Conservation (phyloP, 2,888 invertebrate genomes). For the Corbicula japonica region DNA sequence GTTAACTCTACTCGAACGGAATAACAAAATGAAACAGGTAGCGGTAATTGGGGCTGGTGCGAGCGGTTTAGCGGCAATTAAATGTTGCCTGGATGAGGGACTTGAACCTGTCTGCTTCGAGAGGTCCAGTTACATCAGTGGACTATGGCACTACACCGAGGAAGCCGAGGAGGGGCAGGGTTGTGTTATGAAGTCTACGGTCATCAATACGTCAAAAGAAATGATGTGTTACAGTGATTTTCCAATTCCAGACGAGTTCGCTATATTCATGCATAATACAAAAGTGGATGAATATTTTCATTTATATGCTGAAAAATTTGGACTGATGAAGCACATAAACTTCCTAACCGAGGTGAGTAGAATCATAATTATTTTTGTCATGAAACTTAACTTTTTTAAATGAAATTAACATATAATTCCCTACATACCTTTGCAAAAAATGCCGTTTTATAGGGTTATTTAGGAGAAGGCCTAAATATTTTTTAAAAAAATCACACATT, state of each 20-base stretch:
- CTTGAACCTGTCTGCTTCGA: constrained; percentile 11
- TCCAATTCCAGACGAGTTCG: constrained; percentile 83
- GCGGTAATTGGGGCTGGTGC: too few species aligned
- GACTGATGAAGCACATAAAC: constrained; percentile 61
- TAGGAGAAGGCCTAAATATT: too few species aligned
- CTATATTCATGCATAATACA: constrained; percentile 85
- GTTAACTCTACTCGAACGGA: too few species aligned
- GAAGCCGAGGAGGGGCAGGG: constrained; percentile 50
- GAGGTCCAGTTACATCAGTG: not conserved
- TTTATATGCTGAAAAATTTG: constrained; percentile 81
- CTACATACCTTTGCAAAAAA: too few species aligned
- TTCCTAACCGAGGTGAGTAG: constrained; percentile 54
- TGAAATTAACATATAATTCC: too few species aligned
- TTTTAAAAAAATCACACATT: too few species aligned
- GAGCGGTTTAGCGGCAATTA: too few species aligned
- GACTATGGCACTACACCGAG: too few species aligned
- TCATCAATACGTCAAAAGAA: constrained; percentile 84
- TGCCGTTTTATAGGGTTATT: too few species aligned
- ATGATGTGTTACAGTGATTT: constrained; percentile 85
- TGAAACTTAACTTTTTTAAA: not conserved
- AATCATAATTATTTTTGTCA: not conserved
- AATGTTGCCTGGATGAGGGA: too few species aligned
- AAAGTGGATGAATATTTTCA: constrained; percentile 83
- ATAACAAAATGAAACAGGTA: too few species aligned
- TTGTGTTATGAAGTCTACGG: constrained; percentile 83